These are phyloP conservation scores for Anoplopoma fimbria DNA, from an alignment of 2,113 vertebrate species.

Conservation along the genomic window DNA sequence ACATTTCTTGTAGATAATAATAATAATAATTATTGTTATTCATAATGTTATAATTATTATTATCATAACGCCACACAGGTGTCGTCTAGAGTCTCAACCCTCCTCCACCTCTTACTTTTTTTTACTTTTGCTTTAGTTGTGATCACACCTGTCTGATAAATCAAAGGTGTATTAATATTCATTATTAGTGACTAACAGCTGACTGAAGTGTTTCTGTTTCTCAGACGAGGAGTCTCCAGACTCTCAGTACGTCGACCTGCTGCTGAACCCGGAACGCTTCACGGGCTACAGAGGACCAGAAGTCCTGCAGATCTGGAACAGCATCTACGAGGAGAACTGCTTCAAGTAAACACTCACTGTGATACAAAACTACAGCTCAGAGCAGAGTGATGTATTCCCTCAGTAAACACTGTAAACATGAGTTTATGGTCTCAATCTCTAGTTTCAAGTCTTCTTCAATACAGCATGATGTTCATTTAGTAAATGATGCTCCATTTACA, in stretches of 20 bases:
- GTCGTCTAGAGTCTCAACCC: background rate
- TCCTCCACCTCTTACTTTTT: background rate
- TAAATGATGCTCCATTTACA: too few species aligned
- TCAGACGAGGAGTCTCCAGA: slow-evolving; percentile 92
- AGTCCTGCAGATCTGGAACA: slow-evolving; percentile 96
- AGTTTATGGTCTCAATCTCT: too few species aligned
- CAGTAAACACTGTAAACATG: too few species aligned
- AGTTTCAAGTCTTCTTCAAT: too few species aligned
- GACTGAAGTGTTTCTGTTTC: background rate
- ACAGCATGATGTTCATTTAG: too few species aligned
- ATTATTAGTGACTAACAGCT: background rate
- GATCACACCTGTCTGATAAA: background rate
- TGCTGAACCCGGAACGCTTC: slow-evolving; percentile 95
- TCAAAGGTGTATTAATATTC: background rate
- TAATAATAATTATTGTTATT: too few species aligned
- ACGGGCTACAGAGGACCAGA: slow-evolving; percentile 93
- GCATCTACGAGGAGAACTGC: slow-evolving; percentile 98
- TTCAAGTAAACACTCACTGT: slow-evolving; percentile 89
- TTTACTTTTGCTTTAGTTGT: background rate
- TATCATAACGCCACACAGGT: background rate
- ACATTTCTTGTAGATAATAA: too few species aligned
- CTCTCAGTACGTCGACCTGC: slow-evolving; percentile 92
- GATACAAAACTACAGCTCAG: background rate
- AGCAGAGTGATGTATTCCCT: background rate
- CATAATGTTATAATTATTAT: background rate